Base-by-base conservation (phyloP, 1,140 invertebrate genomes). In the Drosophila serrata region DNA sequence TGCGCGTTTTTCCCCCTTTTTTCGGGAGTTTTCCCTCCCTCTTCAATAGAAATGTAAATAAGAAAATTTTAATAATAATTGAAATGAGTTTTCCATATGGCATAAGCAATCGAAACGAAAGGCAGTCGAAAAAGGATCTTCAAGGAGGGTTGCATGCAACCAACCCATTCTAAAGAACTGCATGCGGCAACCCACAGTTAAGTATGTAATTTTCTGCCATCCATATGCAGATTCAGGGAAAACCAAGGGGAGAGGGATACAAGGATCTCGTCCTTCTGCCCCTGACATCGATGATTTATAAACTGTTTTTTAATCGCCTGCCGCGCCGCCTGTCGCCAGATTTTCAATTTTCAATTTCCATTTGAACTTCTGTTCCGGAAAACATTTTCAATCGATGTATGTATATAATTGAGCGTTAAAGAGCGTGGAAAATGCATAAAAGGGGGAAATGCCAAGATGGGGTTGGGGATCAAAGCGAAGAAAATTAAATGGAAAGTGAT, bases 11-110 rank as follows among this genome's bases (percentile, higher is more conserved):
- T 51, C 77, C 65, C 29, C 60, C 43, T n/a, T 31, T n/a, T 31
- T 42, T 17, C 4, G 15, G 22, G 13, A 39, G n/a, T 27, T 49
- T 57, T 35, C 27, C 29, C 37, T 48, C 11, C 42, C 40, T 9
- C 27, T 84, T 90, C 87, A 87, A 90, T 90, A 77, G 87, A 87
- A 90, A 90, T 91, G 85, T 90, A 90, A 90, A 90, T 90, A 86
- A 22, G 27, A 33, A 81, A 90, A 88, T 90, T 88, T 81, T 81
- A 85, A 88, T 90, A 79, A 90, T 86, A 91, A 90, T 90, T 86
- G 81, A 90, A 90, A 90, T 87, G 75, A 49, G 60, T 87, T 87
- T 76, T 49, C 51, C n/a, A 35, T 27, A 22, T 29, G 61, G 58
- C 46, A 74, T 13, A 61, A 43, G 29, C 35, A 61, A 46, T 62